Conservation (phyloP, 2,113 vertebrate species). For the Rallus limicola region DNA sequence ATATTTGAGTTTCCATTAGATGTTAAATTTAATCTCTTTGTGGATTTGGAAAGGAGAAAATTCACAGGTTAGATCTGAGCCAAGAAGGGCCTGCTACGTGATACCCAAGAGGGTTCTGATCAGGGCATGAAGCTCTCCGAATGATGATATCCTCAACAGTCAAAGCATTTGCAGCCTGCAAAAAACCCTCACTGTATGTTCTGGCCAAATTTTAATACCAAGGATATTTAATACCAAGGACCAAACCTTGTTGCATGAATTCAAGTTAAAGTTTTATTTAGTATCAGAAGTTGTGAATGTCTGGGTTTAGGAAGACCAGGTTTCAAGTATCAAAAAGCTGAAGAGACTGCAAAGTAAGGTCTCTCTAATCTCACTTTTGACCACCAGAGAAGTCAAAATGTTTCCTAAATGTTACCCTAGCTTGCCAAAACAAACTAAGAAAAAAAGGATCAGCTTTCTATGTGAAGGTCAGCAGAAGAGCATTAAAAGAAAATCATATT, state of each 20-base stretch:
- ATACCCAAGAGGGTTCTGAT: not conserved
- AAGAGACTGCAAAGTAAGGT: not conserved
- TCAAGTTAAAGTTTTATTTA: not conserved
- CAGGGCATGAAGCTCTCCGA: not conserved
- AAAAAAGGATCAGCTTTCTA: not conserved
- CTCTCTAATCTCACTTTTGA: not conserved
- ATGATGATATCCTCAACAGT: not conserved
- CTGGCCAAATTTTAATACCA: not conserved
- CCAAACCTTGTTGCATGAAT: not conserved
- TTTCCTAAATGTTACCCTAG: not conserved
- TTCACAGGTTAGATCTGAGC: not conserved
- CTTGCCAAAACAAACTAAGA: not conserved
- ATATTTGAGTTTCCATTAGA: not conserved
- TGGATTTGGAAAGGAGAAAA: not conserved
- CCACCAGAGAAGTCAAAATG: not conserved
- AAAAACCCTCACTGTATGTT: not conserved
- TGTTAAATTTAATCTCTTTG: not conserved
- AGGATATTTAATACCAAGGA: not conserved
- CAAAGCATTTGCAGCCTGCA: not conserved
- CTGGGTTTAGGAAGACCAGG: not conserved
- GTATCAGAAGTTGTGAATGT: not conserved
- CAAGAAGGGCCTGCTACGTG: not conserved
- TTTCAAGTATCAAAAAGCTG: not conserved
- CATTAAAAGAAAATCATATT: not conserved
- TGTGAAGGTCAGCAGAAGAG: not conserved